Evolutionary conservation across 1,140 invertebrate genomes (phyloP), one percentile per base, ranked within the genome.

Genomic region (Bombus haemorrhoidalis): DNA sequence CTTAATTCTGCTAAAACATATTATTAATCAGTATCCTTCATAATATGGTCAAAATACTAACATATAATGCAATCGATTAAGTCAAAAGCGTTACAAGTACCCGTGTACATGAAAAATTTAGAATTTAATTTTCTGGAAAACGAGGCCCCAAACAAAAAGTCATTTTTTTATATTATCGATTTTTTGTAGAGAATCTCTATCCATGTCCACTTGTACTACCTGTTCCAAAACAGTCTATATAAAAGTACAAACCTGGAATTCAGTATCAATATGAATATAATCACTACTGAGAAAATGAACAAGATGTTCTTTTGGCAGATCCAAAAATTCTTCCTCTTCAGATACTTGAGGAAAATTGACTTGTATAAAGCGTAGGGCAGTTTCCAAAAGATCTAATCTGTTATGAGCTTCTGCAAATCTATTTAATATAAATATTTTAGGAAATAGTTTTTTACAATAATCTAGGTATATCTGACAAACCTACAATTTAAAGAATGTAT

Each of bases 391-490:
- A 90, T 98, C 97, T 91, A 96, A 96, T 93, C 98, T 98, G 94
- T 98, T 98, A 95, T 99, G 98, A 86, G 97, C 97, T 95, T 99
- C 98, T 85, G 98, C 98, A 96, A 99, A 99, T 95, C 98, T 98
- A 92, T 75, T 71, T n/a, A 47, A 83, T 41, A 34, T 6, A 75
- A 79, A n/a, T 72, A 66, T 68, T 57, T 34, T n/a, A 47, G 2
- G 32, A 62, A 34, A 3, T 53, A 22, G 43, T 57, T 15, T 13
- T 69, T 18, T 41, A 53, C 5, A 41, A 41, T 22, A 41, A 12
- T 66, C 10, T 32, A 25, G 28, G 62, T 64, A 77, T 22, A 62
- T 28, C 28, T 22, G 18, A 25, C 32, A 32, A 75, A 85, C 74
- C 2, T 37, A 47, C 18, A 59, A 15, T 62, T 47, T 68, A 76